Evolutionary conservation across 2,113 vertebrate species (phyloP).

Genomic region (Melanocharis versteri): DNA sequence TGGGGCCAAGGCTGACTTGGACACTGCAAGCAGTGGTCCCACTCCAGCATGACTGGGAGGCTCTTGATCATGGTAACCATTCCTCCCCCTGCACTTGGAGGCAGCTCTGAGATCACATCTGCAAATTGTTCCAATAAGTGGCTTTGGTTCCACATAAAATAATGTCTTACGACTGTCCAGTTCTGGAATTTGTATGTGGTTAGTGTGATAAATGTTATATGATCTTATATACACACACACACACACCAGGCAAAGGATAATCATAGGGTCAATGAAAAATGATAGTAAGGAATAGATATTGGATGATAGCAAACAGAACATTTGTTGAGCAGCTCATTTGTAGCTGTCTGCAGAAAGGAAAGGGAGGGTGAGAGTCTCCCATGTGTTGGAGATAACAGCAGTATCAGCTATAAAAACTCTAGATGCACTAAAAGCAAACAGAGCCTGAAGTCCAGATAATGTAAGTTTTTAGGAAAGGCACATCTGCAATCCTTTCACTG

Average conservation of each 20-base stretch:
- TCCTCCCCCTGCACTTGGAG: background rate
- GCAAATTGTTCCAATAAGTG: background rate
- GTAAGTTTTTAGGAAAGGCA: background rate
- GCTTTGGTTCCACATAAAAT: constrained; percentile 7
- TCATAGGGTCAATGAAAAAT: constrained; percentile 2
- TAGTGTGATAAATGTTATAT: constrained; percentile 17
- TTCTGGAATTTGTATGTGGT: constrained; percentile 10
- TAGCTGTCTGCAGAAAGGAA: constrained; percentile 39
- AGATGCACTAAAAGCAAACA: constrained; percentile 8
- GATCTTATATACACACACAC: background rate
- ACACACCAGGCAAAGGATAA: constrained; percentile 1
- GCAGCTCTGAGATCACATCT: background rate
- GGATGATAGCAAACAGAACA: constrained; percentile 22
- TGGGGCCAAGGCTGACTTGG: background rate
- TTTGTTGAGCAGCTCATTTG: constrained; percentile 53
- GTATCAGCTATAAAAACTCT: constrained; percentile 12
- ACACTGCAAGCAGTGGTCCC: background rate
- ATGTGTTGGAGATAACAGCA: constrained; percentile 13
- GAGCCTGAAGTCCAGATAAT: background rate
- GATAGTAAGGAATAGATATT: background rate
- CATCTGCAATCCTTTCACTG: background rate
- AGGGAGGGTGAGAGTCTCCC: constrained; percentile 1
- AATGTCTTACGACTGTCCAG: constrained; percentile 14
- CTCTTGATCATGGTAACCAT: background rate
- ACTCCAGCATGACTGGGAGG: background rate